Conservation (phyloP, 37 sponge, comb jelly and placozoan species). For the Bolinopsis microptera region DNA sequence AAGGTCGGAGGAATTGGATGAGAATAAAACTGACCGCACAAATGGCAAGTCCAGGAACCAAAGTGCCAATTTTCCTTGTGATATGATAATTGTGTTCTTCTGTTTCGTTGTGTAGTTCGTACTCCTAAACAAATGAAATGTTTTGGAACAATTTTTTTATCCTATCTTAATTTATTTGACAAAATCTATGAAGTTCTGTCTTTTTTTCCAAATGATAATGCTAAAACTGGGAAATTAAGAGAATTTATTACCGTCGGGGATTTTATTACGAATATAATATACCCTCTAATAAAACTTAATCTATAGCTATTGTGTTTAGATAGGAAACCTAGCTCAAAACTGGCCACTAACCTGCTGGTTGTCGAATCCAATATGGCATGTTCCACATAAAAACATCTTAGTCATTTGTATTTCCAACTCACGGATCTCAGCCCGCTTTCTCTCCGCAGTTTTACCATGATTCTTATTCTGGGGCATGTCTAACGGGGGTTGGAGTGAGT, state of each 20-base stretch:
- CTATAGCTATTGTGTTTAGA: too few relatives aligned
- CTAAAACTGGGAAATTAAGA: too few relatives aligned
- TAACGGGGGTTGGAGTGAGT: background rate
- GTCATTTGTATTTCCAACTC: slow-evolving; percentile 43
- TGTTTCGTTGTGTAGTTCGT: background rate
- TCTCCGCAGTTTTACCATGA: background rate
- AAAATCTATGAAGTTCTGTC: too few relatives aligned
- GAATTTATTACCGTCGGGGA: too few relatives aligned
- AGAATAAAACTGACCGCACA: slow-evolving; percentile 28
- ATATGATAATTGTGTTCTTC: slow-evolving; percentile 50
- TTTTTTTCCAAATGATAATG: too few relatives aligned
- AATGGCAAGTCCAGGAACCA: slow-evolving; percentile 25
- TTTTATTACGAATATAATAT: too few relatives aligned
- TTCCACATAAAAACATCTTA: background rate
- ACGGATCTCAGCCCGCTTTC: slow-evolving; percentile 9
- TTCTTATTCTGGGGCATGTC: slow-evolving; percentile 2
- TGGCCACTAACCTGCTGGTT: background rate
- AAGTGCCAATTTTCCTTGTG: background rate
- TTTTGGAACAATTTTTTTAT: too few relatives aligned
- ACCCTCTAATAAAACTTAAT: too few relatives aligned
- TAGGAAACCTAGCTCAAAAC: too few relatives aligned
- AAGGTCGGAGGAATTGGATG: too few relatives aligned
- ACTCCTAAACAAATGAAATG: too few relatives aligned
- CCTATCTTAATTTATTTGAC: too few relatives aligned
- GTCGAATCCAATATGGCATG: background rate